Evolutionary conservation across 2,797 vertebrate species (phyloP), one percentile per base, ranked within the genome.

Genomic region (Myiotriccus ornatus): DNA sequence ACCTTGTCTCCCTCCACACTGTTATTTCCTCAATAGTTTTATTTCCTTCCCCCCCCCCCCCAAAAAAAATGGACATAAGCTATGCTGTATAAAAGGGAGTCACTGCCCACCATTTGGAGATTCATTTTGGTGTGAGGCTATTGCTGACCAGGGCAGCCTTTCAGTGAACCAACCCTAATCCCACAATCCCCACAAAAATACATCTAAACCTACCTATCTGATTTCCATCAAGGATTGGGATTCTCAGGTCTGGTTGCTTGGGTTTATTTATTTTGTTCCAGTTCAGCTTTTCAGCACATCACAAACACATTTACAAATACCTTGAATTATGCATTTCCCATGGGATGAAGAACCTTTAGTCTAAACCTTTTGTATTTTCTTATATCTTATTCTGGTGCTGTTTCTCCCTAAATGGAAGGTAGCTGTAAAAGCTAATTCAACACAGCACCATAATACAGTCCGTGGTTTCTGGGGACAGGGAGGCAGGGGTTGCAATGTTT

Each of bases 251-350:
- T 84, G 68, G 12, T 89, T 95, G 71, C 73, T 65, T 37, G 64
- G 78, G 32, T 78, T 93, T 89, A 85, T 92, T 91, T 93, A 79
- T 93, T 91, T 93, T 93, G 73, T 93, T 95, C 92, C 91, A 80
- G 67, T 89, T 94, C 92, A 90, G 94, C 89, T 91, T 96, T 93
- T 90, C 92, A 90, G 84, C 60, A 82, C 81, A 83, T 96, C 81
- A 83, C 86, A 92, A 94, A 86, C 59, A 84, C 78, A 77, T 92
- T 95, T 96, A 87, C 83, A 96, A 95, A 95, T 91, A 94, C 75
- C 59, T 88, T 96, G 87, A 94, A 94, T 93, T 95, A 94, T 95
- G 87, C 62, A 85, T 95, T 95, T 94, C 95, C 76, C 82, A n/a
- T 9, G 82, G 77, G 92, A 52, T 24, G 32, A 83, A 55, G 92